Evolutionary conservation across 2,888 invertebrate species (phyloP).

Genomic region (Lasioglossum calceatum): DNA sequence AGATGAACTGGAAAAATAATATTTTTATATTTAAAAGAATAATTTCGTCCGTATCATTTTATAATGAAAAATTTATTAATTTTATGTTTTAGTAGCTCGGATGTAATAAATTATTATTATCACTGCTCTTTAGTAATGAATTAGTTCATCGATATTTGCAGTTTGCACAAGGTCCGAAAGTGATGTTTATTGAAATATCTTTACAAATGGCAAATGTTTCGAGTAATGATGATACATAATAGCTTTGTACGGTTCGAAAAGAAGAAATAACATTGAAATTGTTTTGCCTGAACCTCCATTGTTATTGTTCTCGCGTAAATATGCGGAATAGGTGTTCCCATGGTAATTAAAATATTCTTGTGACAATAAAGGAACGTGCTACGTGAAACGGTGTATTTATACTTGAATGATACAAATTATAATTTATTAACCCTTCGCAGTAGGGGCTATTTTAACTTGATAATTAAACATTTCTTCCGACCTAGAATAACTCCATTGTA

Average conservation of each 20-base stretch:
- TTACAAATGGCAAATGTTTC: neutral
- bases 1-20: no score
- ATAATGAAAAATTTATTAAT: neutral
- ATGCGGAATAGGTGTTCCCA: neutral
- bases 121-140: neutral
- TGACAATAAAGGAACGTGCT: neutral
- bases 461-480: no score
- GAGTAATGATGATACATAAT: neutral
- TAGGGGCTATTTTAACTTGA: no score
- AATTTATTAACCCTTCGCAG: neutral
- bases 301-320: neutral
- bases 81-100: neutral
- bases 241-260: neutral
- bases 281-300: neutral
- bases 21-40: no score
- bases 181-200: neutral
- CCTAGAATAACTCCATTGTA: no score
- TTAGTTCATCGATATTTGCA: neutral
- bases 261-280: neutral
- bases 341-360: no score
- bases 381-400: no score
- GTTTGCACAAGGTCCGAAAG: neutral
- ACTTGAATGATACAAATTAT: neutral
- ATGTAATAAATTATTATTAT: neutral
- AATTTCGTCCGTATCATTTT: neutral